phyloP scores from a whole-genome alignment of 2,888 invertebrate genomes.

The Glyphotaelius pellucidus region DNA sequence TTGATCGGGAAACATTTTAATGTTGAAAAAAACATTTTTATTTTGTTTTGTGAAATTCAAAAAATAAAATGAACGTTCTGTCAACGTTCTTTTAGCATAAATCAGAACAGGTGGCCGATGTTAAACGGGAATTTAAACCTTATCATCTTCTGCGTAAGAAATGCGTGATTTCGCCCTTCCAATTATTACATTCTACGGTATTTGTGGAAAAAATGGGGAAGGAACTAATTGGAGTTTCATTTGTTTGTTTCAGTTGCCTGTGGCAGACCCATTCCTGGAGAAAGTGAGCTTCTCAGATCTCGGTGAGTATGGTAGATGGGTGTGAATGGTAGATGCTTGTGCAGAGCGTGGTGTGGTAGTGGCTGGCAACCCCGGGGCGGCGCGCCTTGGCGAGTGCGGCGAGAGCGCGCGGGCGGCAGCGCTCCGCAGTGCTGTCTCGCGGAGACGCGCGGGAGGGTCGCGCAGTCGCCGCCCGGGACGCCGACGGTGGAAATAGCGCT shows the following conservation, averaged over 20 bases:
- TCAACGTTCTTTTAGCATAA: too few species aligned
- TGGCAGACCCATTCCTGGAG: slow-evolving; percentile 94
- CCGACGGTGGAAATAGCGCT: slow-evolving; percentile 63
- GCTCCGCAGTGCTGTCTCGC: slow-evolving; percentile 72
- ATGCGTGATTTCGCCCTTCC: too few species aligned
- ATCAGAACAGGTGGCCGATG: too few species aligned
- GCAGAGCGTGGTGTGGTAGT: background rate
- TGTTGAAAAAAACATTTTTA: too few species aligned
- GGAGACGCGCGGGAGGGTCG: slow-evolving; percentile 67
- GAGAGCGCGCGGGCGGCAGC: slow-evolving; percentile 69
- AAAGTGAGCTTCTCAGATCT: slow-evolving; percentile 88
- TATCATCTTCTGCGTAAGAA: too few species aligned
- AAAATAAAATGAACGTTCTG: too few species aligned
- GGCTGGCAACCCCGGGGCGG: slow-evolving; percentile 79
- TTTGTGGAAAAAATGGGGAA: background rate
- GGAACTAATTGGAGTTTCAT: background rate
- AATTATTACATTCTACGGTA: background rate
- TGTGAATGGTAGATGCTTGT: background rate
- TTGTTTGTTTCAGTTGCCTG: slow-evolving; percentile 86
- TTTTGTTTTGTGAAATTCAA: too few species aligned
- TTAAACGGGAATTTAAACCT: too few species aligned
- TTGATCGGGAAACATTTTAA: too few species aligned
- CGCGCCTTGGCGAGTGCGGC: slow-evolving; percentile 66
- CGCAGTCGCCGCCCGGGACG: slow-evolving; percentile 68
- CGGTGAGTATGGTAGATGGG: slow-evolving; percentile 77